Base-by-base conservation (phyloP, 1,140 invertebrate species). In the Choristoneura fumiferana region DNA sequence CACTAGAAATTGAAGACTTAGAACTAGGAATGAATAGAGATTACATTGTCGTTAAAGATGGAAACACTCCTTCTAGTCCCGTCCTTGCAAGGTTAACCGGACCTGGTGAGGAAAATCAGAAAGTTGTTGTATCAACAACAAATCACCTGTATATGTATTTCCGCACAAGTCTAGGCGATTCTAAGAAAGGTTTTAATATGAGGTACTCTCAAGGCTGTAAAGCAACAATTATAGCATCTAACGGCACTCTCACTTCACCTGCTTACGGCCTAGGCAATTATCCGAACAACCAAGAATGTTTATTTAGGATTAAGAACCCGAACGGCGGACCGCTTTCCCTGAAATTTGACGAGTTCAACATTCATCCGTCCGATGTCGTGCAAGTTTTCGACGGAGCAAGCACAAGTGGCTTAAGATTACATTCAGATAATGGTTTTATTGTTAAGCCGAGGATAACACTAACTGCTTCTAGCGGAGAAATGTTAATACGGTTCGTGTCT, bases 131-230 rank as follows among this genome's bases (percentile, higher is more conserved):
- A 86, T 98, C 97, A 0, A 98, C 97, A 0, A 94, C 95, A 17
- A 97, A 94, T 77, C 92, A 95, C 68, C 79, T 99, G 1, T 98
- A 99, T 81, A 82, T 99, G 53, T 98, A 98, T 77, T 96, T 98
- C 78, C 95, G 96, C 81, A 97, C 97, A 0, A 96, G 95, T 70
- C 90, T 97, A 14, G 96, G 95, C 15, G 95, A 97, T 78, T 96
- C 95, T 0, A 93, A 93, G 69, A 94, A 95, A 73, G 98, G 98
- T n/a, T 98, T 98, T 81, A 95, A 95, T 66, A 94, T 98, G 68
- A 93, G 95, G 63, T 97, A 96, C 69, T 95, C 95, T 40, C 95
- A 97, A 89, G 96, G 95, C n/a, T 96, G 95, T 76, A 93, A 91
- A 83, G 95, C 95, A 0, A 96, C 95, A 1, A 93, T 97, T 34